A percentile compares a stretch with the other conserved stretches of the same genome.
Conservation (phyloP, 2,888 invertebrate species). For the Calameuta pallipes region DNA sequence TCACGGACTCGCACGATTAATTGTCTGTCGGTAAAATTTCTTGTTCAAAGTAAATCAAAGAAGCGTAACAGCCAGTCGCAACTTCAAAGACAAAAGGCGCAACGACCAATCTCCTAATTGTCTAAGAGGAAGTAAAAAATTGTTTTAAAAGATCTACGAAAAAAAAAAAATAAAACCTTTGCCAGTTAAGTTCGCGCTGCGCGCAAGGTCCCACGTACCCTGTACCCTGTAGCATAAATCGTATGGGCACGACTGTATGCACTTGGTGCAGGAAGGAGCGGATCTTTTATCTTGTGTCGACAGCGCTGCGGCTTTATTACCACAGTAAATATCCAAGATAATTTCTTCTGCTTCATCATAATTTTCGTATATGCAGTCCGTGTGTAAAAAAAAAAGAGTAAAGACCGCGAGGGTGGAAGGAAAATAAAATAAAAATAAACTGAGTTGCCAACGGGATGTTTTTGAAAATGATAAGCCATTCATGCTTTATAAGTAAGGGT, state of each 20-base stretch:
- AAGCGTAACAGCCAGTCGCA: too few species aligned
- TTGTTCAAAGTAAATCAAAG: too few species aligned
- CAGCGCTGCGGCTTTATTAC: slow-evolving; percentile 16
- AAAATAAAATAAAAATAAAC: not conserved
- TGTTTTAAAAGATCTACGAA: too few species aligned
- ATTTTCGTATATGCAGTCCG: too few species aligned
- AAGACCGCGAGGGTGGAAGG: too few species aligned
- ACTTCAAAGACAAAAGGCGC: too few species aligned
- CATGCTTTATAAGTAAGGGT: not conserved
- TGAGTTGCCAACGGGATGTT: not conserved
- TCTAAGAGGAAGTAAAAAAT: too few species aligned
- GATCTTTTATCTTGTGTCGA: slow-evolving; percentile 21
- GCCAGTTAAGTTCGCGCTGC: not conserved
- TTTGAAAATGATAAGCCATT: not conserved
- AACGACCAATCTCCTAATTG: not conserved
- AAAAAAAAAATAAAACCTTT: too few species aligned
- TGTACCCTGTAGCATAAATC: slow-evolving; percentile 4
- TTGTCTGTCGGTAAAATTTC: too few species aligned
- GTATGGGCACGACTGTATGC: slow-evolving; percentile 9
- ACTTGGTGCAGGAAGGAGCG: slow-evolving; percentile 9
- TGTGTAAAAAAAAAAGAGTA: too few species aligned
- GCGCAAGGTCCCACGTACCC: not conserved
- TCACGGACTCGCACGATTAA: too few species aligned
- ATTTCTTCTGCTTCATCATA: slow-evolving; percentile 13
- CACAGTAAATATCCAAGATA: slow-evolving; percentile 18